Percentiles rank a stretch among this genome's conserved stretches.
Conservation (phyloP, 2,797 vertebrate genomes). For the Ctenochaetus hawaiiensis region DNA sequence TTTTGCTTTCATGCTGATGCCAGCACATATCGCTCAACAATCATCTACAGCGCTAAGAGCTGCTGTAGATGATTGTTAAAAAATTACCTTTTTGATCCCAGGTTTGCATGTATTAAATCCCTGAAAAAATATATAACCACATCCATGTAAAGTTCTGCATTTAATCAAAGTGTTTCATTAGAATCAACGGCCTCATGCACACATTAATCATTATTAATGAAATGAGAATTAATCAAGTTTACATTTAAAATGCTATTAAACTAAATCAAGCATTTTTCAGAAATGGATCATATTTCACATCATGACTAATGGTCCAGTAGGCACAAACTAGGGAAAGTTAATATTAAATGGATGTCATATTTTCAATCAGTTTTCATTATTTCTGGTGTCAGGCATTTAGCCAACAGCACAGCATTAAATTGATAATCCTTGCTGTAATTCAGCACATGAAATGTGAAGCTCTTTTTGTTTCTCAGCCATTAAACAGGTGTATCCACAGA, state of each 20-base stretch:
- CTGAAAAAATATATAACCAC: neutral
- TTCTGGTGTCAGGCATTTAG: neutral
- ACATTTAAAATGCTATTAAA: slow-evolving; percentile 56
- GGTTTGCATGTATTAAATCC: neutral
- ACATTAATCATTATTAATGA: slow-evolving; percentile 32
- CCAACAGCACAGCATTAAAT: neutral
- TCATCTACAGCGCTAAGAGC: too few relatives aligned
- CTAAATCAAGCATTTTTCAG: slow-evolving; percentile 23
- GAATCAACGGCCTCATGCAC: slow-evolving; percentile 12
- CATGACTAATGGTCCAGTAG: neutral
- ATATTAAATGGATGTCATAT: slow-evolving; percentile 12
- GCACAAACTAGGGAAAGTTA: slow-evolving; percentile 7
- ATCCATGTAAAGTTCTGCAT: neutral
- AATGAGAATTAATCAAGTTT: slow-evolving; percentile 39
- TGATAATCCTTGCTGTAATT: slow-evolving; percentile 25
- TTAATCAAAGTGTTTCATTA: slow-evolving; percentile 25
- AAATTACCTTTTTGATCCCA: too few relatives aligned
- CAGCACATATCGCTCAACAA: too few relatives aligned
- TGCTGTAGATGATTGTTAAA: too few relatives aligned
- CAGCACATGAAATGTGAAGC: neutral
- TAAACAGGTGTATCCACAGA: slow-evolving; percentile 30
- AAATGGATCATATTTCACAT: slow-evolving; percentile 19
- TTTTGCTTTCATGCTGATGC: too few relatives aligned
- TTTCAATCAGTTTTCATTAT: slow-evolving; percentile 7
- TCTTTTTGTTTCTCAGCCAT: slow-evolving; percentile 48